Conservation (phyloP, 2,888 invertebrate genomes). For the Nomada ferruginata region DNA sequence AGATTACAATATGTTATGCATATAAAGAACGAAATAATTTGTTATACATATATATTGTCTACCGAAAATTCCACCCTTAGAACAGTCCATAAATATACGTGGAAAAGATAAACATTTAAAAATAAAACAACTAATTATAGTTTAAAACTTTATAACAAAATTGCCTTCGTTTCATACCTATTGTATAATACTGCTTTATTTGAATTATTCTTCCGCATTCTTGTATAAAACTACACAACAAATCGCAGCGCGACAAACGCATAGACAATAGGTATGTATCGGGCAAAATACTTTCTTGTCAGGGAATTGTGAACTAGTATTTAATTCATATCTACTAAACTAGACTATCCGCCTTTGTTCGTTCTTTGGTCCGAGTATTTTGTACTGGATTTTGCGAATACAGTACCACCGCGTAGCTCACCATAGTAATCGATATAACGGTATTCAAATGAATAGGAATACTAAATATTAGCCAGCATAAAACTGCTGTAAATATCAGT, state of each 20-base stretch:
- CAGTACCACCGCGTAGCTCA: slow-evolving; percentile 92
- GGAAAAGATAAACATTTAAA: slow-evolving; percentile 31
- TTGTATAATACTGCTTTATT: background rate
- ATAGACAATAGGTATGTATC: slow-evolving; percentile 2
- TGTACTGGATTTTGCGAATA: slow-evolving; percentile 95
- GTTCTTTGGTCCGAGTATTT: slow-evolving; percentile 66
- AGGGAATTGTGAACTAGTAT: background rate
- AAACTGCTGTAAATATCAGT: slow-evolving; percentile 94
- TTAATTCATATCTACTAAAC: slow-evolving; percentile 17
- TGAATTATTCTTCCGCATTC: background rate
- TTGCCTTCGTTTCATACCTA: background rate
- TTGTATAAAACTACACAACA: slow-evolving; percentile 6
- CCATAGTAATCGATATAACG: slow-evolving; percentile 91
- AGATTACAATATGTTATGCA: background rate
- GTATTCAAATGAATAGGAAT: slow-evolving; percentile 94
- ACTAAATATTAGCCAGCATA: slow-evolving; percentile 93
- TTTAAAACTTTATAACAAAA: slow-evolving; percentile 2
- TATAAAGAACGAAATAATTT: no score
- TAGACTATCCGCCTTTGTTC: slow-evolving; percentile 4
- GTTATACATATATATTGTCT: no score
- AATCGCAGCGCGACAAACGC: background rate
- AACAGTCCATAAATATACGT: background rate
- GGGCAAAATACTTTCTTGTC: slow-evolving; percentile 5
- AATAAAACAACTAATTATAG: slow-evolving; percentile 10
- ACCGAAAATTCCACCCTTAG: no score